Evolutionary conservation across 2,888 invertebrate species (phyloP), one percentile per base, ranked within the genome.

Genomic region (Caenorhabditis macrosperma): DNA sequence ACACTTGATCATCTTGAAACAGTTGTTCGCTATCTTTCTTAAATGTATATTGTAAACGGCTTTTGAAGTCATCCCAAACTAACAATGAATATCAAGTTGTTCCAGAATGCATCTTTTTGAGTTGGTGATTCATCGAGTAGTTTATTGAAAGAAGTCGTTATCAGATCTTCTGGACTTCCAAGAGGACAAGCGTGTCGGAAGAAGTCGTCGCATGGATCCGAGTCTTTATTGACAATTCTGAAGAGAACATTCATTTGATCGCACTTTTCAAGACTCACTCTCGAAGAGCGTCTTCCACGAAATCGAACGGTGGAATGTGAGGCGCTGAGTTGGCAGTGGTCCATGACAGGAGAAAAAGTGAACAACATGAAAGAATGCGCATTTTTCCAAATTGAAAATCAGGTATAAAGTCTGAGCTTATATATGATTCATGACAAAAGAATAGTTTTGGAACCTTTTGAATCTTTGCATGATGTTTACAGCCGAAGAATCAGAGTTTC

Each of bases 131-230:
- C 4, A 26, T 17, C 20, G 17, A 17, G 1, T 2, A 17, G 17
- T 17, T 44, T 20, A 2, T 44, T 20, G 3, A 9, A 5, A n/a
- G 20, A 17, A 44, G n/a, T 10, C 3, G 17, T 17, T 17, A 9
- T n/a, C 3, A 17, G 3, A 17, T 6, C n/a, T 4, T 17, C 17
- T 1, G 44, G 44, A 17, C 17, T 3, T 5, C 41, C 12, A 0
- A 15, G 3, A 1, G 64, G 64, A 20, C 64, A 64, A 4, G 52
- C 64, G 20, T 64, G 64, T 12, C 64, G 64, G 20, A 54, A 64
- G 20, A 64, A 64, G 6, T 64, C 28, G 0, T 64, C 54, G 15
- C 64, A 64, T 0, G 64, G 64, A 10, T 54, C 20, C 0, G 15
- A 15, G 6, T 2, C 22, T 1, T 48, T n/a, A 15, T 61, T 33